Base-by-base conservation (phyloP, 2,113 vertebrate species). In the Callopanchax toddi region DNA sequence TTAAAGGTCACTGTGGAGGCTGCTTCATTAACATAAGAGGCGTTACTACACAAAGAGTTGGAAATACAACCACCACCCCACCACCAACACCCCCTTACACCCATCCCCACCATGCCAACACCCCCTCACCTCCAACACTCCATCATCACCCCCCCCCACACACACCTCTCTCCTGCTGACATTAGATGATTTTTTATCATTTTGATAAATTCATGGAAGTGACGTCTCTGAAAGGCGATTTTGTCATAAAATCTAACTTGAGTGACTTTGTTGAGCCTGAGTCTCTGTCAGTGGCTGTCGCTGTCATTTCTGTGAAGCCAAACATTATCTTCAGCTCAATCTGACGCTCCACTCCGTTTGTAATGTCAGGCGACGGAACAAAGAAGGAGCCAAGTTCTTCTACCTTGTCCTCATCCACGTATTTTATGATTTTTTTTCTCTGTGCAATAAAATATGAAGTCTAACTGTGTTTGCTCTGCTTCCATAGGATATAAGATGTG, bases 221-320 rank as follows among this genome's bases (percentile, higher is more conserved):
- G n/a, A n/a, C n/a, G n/a, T n/a, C n/a, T n/a, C n/a, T n/a, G n/a
- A n/a, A n/a, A n/a, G n/a, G n/a, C n/a, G n/a, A n/a, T n/a, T n/a
- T n/a, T n/a, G n/a, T 60, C 29, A 62, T 44, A 9, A 81, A 76
- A 29, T 72, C 36, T 0, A 78, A 21, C 3, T 50, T 61, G 18
- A 63, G 18, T 12, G 46, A 32, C 17, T 2, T 13, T 17, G 29
- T 60, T 7, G 26, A 15, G 1, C 50, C 22, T 13, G 72, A 74
- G 4, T 18, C 16, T 1, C 59, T 0, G 16, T 79, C 76, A 2
- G 73, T 70, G 32, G 34, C 76, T 26, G 60, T 83, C 1, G 76
- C 76, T 42, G 20, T 36, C 6, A 74, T 76, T 23, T 77, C 81
- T 23, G 68, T 76, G 18, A 26, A 67, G 9, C 76, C 76, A 70